A percentile compares a stretch with the other conserved stretches of the same genome.
phyloP scores from a whole-genome alignment of 2,113 vertebrate genomes.

The Phalacrocorax brasilianus region DNA sequence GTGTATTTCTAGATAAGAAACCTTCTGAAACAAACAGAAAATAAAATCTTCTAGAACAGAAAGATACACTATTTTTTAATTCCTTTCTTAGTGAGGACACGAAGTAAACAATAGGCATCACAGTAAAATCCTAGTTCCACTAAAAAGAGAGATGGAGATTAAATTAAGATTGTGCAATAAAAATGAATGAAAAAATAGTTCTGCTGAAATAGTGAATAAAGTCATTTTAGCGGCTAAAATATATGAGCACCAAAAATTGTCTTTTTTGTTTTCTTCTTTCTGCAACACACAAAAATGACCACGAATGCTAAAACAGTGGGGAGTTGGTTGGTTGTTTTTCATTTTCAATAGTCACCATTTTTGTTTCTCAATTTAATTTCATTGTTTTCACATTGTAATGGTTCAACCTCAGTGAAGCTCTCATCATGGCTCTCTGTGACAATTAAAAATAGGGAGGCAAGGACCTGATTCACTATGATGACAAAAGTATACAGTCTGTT shows the following conservation, averaged over 20 bases:
- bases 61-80: neutral
- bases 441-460: neutral
- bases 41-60: neutral
- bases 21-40: neutral
- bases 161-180: neutral
- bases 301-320: neutral
- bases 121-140: neutral
- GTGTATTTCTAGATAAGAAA: neutral
- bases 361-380: neutral
- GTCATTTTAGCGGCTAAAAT: neutral
- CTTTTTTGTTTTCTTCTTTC: neutral
- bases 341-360: neutral
- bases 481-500: neutral
- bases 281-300: neutral
- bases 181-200: neutral
- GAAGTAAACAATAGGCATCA: neutral
- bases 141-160: neutral
- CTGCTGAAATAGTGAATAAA: neutral
- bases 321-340: neutral
- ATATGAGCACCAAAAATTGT: neutral
- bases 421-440: neutral
- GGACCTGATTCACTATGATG: neutral
- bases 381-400: neutral
- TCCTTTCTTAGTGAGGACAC: neutral
- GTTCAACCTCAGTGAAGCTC: neutral